A percentile compares a stretch with the other conserved stretches of the same genome.
phyloP scores from a whole-genome alignment of 2,888 invertebrate genomes.

The Synanthedon tipuliformis region DNA sequence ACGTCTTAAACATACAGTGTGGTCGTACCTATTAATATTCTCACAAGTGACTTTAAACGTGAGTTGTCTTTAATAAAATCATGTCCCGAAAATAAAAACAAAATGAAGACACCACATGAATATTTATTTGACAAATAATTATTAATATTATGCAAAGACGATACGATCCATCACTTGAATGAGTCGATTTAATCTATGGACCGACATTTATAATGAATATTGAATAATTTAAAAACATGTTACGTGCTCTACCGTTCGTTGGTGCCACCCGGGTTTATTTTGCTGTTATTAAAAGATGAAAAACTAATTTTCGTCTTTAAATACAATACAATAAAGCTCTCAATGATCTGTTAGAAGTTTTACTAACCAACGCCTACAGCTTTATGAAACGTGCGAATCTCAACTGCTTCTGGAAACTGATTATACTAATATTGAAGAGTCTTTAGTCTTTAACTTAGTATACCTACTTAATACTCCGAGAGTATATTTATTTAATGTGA shows the following conservation, averaged over 20 bases:
- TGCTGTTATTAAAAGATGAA: background rate
- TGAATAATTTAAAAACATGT: constrained; percentile 13
- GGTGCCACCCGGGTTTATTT: constrained; percentile 1
- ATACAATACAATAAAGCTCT: no score
- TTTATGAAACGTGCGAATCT: constrained; percentile 1
- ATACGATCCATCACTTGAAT: constrained; percentile 27
- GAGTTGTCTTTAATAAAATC: no score
- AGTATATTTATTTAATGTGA: no score
- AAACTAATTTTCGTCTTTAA: background rate
- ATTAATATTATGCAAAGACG: constrained; percentile 4
- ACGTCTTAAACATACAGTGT: no score
- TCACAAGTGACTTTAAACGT: no score
- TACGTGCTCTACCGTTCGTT: constrained; percentile 2
- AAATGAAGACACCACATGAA: background rate
- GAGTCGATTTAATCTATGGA: constrained; percentile 23
- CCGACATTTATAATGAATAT: constrained; percentile 1
- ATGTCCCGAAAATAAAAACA: background rate
- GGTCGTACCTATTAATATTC: no score
- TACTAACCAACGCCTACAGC: constrained; percentile 9
- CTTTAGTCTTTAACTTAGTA: constrained; percentile 13
- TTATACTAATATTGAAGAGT: background rate
- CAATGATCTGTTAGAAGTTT: background rate
- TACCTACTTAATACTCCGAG: constrained; percentile 8
- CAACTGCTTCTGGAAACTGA: no score
- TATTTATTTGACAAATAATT: constrained; percentile 16